Percentiles rank a stretch among this genome's conserved stretches.
These are phyloP conservation scores for Phoeniculus purpureus DNA, from an alignment of 2,797 vertebrate species.

Conservation along the genomic window DNA sequence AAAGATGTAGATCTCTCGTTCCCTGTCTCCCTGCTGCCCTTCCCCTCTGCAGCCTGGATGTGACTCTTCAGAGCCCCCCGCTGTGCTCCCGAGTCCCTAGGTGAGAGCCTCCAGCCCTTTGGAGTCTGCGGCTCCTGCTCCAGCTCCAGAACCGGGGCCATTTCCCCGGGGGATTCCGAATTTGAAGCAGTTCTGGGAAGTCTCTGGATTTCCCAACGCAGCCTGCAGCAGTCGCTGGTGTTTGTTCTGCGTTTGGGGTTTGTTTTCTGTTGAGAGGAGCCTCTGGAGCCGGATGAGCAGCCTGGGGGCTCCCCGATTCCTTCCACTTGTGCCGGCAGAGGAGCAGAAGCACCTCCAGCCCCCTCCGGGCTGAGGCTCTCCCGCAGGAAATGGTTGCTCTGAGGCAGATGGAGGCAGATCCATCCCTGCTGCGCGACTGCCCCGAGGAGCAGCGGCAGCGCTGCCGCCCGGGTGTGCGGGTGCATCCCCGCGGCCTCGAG, in stretches of 20 bases:
- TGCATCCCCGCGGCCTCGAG: background rate
- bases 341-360: background rate
- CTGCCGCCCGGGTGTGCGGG: conserved; percentile 20
- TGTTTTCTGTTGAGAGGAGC: conserved; percentile 34
- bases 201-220: background rate
- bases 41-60: fast-evolving
- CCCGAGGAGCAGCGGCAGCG: background rate
- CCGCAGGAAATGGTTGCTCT: conserved; percentile 66
- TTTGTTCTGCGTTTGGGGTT: background rate
- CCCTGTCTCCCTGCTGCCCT: fast-evolving
- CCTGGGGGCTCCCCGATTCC: conserved; percentile 58
- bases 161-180: background rate
- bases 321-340: conserved; percentile 51
- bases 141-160: background rate
- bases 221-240: background rate
- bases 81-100: background rate
- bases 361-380: conserved; percentile 37
- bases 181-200: conserved; percentile 7
- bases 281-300: conserved; percentile 49
- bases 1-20: fast-evolving
- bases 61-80: background rate
- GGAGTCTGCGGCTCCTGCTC: background rate
- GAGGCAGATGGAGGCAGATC: conserved; percentile 52
- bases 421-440: background rate
- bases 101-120: background rate